phyloP scores from a whole-genome alignment of 2,888 invertebrate species.

The Tryphoninae sp. region DNA sequence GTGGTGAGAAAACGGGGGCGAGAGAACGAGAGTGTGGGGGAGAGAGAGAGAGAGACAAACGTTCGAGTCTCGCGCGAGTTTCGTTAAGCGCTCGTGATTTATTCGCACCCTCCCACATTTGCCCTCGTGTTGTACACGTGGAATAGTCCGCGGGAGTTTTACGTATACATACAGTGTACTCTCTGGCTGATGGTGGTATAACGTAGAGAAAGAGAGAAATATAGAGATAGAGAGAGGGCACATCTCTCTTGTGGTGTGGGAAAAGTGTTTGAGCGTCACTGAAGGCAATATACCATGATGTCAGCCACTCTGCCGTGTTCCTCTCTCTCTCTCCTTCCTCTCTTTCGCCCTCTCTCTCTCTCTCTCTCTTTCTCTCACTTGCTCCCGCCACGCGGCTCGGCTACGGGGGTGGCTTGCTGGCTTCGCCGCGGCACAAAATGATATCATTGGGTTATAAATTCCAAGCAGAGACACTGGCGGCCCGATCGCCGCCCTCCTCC shows the following conservation, averaged over 20 bases:
- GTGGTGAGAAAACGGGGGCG: neutral
- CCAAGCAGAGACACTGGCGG: slow-evolving; percentile 79
- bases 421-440: slow-evolving; percentile 80
- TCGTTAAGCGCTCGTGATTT: slow-evolving; percentile 71
- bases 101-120: slow-evolving; percentile 63
- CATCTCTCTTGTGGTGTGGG: slow-evolving; percentile 59
- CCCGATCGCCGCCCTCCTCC: slow-evolving; percentile 74
- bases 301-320: slow-evolving; percentile 76
- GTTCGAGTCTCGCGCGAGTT: slow-evolving; percentile 65
- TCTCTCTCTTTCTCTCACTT: slow-evolving; percentile 55
- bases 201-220: neutral
- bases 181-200: slow-evolving; percentile 11
- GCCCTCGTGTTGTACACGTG: slow-evolving; percentile 42
- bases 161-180: slow-evolving; percentile 40
- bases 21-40: slow-evolving; percentile 14
- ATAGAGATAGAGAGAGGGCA: slow-evolving; percentile 27
- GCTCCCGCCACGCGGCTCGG: slow-evolving; percentile 67
- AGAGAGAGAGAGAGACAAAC: slow-evolving; percentile 58
- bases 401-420: slow-evolving; percentile 75
- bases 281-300: slow-evolving; percentile 80
- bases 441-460: slow-evolving; percentile 81
- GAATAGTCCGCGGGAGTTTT: slow-evolving; percentile 50
- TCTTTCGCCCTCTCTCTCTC: slow-evolving; percentile 56
- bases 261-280: slow-evolving; percentile 79
- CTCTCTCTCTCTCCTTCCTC: slow-evolving; percentile 56